Evolutionary conservation across 1,140 invertebrate genomes (phyloP).

Genomic region (Monomorium pharaonis): DNA sequence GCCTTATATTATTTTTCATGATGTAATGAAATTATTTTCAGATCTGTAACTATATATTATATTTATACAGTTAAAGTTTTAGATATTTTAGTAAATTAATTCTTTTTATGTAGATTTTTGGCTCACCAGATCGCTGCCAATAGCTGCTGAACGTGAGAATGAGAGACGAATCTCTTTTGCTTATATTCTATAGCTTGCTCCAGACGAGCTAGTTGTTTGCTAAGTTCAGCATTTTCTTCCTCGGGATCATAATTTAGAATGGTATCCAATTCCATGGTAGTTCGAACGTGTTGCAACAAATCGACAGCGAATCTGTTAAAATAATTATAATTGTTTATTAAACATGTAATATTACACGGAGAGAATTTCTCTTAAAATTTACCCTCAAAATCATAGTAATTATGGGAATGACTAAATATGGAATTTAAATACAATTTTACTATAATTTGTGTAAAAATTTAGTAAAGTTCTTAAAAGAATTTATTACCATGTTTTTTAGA

Average conservation of each 20-base stretch:
- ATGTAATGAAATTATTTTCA: too few species aligned
- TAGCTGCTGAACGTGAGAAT: slow-evolving; percentile 97
- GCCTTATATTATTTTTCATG: too few species aligned
- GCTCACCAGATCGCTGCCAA: slow-evolving; percentile 92
- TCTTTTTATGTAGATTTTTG: not conserved
- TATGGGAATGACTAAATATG: too few species aligned
- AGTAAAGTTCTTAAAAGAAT: too few species aligned
- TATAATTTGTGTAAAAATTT: too few species aligned
- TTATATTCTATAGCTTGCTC: slow-evolving; percentile 96
- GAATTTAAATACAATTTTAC: too few species aligned
- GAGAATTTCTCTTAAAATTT: too few species aligned
- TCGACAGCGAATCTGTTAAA: slow-evolving; percentile 92
- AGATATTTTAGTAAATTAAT: too few species aligned
- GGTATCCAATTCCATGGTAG: slow-evolving; percentile 95
- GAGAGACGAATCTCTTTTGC: slow-evolving; percentile 98
- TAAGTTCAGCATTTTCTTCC: slow-evolving; percentile 88
- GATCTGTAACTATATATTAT: too few species aligned
- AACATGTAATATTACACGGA: not conserved
- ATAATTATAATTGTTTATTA: not conserved
- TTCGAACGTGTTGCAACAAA: slow-evolving; percentile 94
- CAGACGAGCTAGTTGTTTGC: slow-evolving; percentile 91
- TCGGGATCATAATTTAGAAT: slow-evolving; percentile 94
- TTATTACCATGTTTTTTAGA: too few species aligned
- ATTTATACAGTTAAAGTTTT: too few species aligned
- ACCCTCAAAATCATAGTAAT: too few species aligned